Evolutionary conservation across 2,113 vertebrate species (phyloP), one percentile per base, ranked within the genome.

Genomic region (Nasalis larvatus): DNA sequence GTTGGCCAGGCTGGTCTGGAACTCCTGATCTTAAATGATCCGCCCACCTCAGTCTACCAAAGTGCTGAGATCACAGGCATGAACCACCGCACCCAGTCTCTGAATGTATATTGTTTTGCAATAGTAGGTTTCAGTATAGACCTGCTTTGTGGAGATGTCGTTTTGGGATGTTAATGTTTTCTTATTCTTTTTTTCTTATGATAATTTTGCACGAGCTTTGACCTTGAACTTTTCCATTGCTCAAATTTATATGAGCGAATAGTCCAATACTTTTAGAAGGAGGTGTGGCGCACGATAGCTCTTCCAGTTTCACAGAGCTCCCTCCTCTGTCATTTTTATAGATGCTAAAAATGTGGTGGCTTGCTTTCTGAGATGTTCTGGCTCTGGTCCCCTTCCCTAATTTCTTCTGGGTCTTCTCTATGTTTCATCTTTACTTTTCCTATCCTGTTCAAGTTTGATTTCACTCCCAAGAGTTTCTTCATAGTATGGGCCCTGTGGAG

Each of bases 271-370:
- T 23, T n/a, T 45, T 40, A 73, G 78, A 35, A 47, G 73, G 11
- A 12, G 18, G 13, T 0, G 7, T 47, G 27, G 40, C 6, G 21
- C n/a, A 5, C 45, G 37, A 7, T 4, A 12, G 69, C n/a, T 54
- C 77, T 68, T 49, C 14, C n/a, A 20, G 30, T 11, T 40, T 30
- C 54, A 37, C 2, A 23, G 82, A n/a, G 20, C 42, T 30, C 40
- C n/a, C 16, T 2, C 37, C 78, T 82, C 47, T n/a, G 47, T 25
- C 1, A 40, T 25, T 40, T n/a, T 73, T 52, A 3, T 30, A 2
- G 4, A 16, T 35, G 63, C 4, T 6, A 12, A 16, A 12, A 32
- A 10, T 3, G 10, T 0, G 8, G 60, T 3, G 58, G 13, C 13
- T 80, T 78, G 52, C 58, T 21, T 82, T 86, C 25, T 40, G 6